Conservation (phyloP, 2,113 vertebrate species). For the Falco punctatus region DNA sequence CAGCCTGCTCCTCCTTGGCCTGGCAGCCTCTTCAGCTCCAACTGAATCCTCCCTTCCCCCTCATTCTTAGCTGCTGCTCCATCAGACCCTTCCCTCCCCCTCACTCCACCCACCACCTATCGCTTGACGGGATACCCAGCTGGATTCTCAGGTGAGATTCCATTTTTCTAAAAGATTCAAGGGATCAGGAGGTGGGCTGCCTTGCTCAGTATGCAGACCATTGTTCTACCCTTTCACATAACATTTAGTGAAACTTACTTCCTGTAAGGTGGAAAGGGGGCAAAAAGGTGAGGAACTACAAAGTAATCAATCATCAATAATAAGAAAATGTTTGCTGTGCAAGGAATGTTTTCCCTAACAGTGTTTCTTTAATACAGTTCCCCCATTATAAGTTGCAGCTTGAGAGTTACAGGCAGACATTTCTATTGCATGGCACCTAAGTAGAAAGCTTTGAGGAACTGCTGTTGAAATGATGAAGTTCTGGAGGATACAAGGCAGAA, state of each 20-base stretch:
- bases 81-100: conserved; percentile 63
- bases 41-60: conserved; percentile 63
- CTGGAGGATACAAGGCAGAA: not conserved
- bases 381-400: not conserved
- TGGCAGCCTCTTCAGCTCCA: conserved; percentile 60
- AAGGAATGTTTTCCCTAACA: not conserved
- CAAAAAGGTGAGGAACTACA: not conserved
- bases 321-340: not conserved
- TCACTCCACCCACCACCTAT: conserved; percentile 36
- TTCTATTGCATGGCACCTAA: not conserved
- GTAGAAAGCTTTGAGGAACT: not conserved
- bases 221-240: not conserved
- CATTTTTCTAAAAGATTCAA: conserved; percentile 37
- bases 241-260: not conserved
- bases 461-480: not conserved
- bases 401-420: not conserved
- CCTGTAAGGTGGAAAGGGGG: not conserved
- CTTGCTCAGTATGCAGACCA: not conserved
- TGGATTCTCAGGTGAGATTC: conserved; percentile 71
- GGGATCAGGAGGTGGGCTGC: not conserved
- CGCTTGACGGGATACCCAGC: conserved; percentile 51
- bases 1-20: conserved; percentile 50
- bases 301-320: not conserved
- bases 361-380: not conserved
- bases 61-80: conserved; percentile 68